Base-by-base conservation (phyloP, 2,797 vertebrate genomes). In the Micrastur ruficollis region DNA sequence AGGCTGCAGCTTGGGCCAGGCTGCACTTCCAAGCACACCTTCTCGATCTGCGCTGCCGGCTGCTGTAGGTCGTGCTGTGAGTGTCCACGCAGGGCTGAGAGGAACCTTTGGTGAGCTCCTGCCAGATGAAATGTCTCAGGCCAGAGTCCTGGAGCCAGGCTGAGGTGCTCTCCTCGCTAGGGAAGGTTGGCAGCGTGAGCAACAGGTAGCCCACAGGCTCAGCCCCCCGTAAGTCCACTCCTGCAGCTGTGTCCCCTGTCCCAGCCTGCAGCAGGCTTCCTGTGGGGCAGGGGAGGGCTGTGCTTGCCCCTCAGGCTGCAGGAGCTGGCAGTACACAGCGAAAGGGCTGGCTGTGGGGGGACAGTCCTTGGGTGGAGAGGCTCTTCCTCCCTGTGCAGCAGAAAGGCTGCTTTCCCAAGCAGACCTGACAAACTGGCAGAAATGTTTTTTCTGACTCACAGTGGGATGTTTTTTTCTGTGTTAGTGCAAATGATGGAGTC, bases 81-180 rank as follows among this genome's bases (percentile, higher is more conserved):
- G 50, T 11, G 18, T 27, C 67, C 6, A 3, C 1, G 27, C 2
- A 5, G 47, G 36, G 36, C 62, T 16, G 26, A 49, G 32, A 36
- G 62, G 42, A 80, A 22, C 65, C 32, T 56, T 58, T 0, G 4
- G 18, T 40, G 49, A 62, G 38, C 52, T 83, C 17, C 46, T 23
- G 49, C 44, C 23, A 4, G 50, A 31, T 1, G 2, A 32, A 50
- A 11, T 1, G 2, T n/a, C 38, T 16, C 26, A 11, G 27, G 22
- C 19, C 65, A 65, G 72, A 82, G 65, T 36, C 27, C 31, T n/a
- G n/a, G 47, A 40, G 34, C n/a, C 2, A 1, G 42, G 36, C 42
- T 36, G 50, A 49, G 26, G 31, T 49, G 42, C 50, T 72, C 21
- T 42, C 4, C 26, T 72, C 2, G 0, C 50, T 42, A 34, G 58